phyloP scores from a whole-genome alignment of 1,140 invertebrate species.

The Drosophila punjabiensis region DNA sequence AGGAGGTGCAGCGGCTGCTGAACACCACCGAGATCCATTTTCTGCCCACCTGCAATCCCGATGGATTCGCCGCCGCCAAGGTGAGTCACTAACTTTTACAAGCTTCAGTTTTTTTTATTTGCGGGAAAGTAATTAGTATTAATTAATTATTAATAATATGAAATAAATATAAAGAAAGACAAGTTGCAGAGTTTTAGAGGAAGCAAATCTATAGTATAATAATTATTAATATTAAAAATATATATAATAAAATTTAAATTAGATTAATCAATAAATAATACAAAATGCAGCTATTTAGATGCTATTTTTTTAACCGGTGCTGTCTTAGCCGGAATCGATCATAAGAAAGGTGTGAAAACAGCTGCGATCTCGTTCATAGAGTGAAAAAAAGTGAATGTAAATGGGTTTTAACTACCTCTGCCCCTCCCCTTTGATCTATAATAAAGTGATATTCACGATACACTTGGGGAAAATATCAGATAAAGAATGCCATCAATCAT shows the following conservation, averaged over 20 bases:
- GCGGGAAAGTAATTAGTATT: background rate
- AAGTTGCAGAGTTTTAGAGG: too few species aligned
- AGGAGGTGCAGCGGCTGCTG: slow-evolving; percentile 90
- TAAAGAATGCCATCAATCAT: background rate
- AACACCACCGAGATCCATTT: slow-evolving; percentile 95
- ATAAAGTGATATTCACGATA: background rate
- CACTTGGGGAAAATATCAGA: background rate
- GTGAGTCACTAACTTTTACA: slow-evolving; percentile 85
- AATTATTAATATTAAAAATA: background rate
- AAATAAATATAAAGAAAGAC: background rate
- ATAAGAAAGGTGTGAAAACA: slow-evolving; percentile 15
- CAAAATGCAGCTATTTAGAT: background rate
- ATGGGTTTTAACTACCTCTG: slow-evolving; percentile 1
- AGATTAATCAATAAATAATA: background rate
- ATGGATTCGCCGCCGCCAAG: slow-evolving; percentile 93
- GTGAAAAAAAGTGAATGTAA: slow-evolving; percentile 30
- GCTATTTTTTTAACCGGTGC: background rate
- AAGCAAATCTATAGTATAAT: too few species aligned
- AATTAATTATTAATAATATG: background rate
- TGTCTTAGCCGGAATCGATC: background rate
- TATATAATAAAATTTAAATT: too few species aligned
- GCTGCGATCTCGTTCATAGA: slow-evolving; percentile 11
- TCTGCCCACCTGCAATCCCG: slow-evolving; percentile 96
- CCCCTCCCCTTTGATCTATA: background rate
- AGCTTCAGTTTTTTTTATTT: background rate